A percentile compares a stretch with the other conserved stretches of the same genome.
Conservation (phyloP, 2,888 invertebrate species). For the Dynastes grantii region DNA sequence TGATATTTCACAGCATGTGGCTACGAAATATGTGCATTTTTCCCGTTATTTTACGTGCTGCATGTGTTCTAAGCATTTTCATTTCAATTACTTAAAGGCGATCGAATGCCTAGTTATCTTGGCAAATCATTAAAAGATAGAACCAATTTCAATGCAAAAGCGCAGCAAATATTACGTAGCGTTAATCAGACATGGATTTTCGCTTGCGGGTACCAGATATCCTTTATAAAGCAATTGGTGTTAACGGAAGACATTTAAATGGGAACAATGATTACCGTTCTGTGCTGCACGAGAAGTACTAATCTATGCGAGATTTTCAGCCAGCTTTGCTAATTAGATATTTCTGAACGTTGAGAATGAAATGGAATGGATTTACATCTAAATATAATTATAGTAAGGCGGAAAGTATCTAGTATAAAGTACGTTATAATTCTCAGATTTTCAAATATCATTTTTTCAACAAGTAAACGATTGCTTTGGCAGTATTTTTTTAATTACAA, state of each 20-base stretch:
- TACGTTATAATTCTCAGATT: no score
- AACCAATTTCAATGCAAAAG: background rate
- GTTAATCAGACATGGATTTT: background rate
- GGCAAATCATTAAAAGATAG: background rate
- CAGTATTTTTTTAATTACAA: no score
- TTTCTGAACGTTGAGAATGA: background rate
- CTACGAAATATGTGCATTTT: constrained; percentile 4
- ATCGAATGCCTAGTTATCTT: background rate
- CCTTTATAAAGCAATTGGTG: constrained; percentile 1
- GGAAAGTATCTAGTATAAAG: no score
- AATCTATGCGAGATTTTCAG: constrained; percentile 16
- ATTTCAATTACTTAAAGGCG: constrained; percentile 5
- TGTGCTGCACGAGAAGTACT: background rate
- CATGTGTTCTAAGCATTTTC: background rate
- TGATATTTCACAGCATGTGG: background rate
- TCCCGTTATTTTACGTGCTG: constrained; percentile 2
- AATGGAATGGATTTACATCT: background rate
- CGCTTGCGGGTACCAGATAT: background rate
- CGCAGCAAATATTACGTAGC: background rate
- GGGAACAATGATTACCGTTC: constrained; percentile 10
- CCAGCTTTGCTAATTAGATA: constrained; percentile 10
- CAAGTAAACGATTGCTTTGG: no score
- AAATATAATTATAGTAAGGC: no score
- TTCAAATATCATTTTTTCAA: no score
- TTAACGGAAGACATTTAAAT: constrained; percentile 22